phyloP scores from a whole-genome alignment of 2,888 invertebrate species.

The Lasioglossum villosulum region DNA sequence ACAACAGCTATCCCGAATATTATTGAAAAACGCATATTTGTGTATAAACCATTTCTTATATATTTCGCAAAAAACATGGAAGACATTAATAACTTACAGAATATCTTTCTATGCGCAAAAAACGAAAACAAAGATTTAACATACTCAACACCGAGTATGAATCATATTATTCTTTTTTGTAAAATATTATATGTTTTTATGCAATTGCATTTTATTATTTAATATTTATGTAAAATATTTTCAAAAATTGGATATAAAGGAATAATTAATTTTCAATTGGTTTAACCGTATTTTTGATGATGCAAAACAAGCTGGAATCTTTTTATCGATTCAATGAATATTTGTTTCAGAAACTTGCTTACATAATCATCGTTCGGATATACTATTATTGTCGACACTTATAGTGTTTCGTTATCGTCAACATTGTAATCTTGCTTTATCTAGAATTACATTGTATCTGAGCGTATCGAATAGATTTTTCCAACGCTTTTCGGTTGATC shows the following conservation, averaged over 20 bases:
- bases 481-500: not conserved
- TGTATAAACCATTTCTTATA: not conserved
- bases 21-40: too few relatives aligned
- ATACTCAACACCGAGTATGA: not conserved
- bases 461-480: conserved; percentile 24
- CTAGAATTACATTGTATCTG: conserved; percentile 36
- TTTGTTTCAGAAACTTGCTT: conserved; percentile 41
- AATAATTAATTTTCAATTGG: not conserved
- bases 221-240: too few relatives aligned
- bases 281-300: not conserved
- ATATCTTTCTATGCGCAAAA: not conserved
- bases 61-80: not conserved
- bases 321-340: not conserved
- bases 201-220: too few relatives aligned
- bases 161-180: not conserved
- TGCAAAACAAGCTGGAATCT: not conserved
- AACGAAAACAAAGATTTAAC: not conserved
- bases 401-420: conserved; percentile 43
- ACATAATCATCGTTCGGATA: conserved; percentile 36
- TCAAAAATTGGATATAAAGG: not conserved
- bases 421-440: conserved; percentile 48
- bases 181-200: too few relatives aligned
- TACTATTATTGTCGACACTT: conserved; percentile 41
- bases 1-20: too few relatives aligned
- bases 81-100: too few relatives aligned